Evolutionary conservation across 2,797 vertebrate species (phyloP).

Genomic region (Pangasius mekongensis): DNA sequence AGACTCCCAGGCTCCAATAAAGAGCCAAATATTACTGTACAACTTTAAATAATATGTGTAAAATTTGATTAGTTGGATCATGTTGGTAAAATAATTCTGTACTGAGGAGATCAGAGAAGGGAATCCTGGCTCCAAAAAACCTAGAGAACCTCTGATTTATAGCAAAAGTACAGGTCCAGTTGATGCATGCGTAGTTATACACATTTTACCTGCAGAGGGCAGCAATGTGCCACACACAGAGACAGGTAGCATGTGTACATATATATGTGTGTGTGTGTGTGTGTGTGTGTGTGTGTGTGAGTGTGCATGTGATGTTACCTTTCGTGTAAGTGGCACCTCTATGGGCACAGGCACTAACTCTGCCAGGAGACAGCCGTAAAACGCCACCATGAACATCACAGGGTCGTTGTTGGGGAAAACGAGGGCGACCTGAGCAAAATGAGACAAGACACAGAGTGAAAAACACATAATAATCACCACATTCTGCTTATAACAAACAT

Average conservation of each 20-base stretch:
- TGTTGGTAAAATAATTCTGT: neutral
- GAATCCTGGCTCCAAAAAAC: neutral
- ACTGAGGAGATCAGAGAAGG: neutral
- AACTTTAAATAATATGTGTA: neutral
- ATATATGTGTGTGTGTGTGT: neutral
- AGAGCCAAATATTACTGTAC: neutral
- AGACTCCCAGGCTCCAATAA: neutral
- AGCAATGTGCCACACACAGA: neutral
- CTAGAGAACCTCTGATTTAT: neutral
- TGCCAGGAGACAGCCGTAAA: constrained; percentile 94
- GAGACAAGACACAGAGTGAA: neutral
- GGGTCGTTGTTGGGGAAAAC: constrained; percentile 97
- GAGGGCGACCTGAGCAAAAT: constrained; percentile 84
- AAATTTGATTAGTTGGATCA: neutral
- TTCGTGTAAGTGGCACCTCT: constrained; percentile 93
- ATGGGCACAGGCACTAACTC: constrained; percentile 95
- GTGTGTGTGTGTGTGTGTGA: neutral
- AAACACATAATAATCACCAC: neutral
- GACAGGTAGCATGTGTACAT: neutral
- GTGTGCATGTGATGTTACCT: constrained; percentile 75
- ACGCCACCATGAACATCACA: constrained; percentile 96
- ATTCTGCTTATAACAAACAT: neutral
- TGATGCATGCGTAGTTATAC: neutral
- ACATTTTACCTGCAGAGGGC: constrained; percentile 14
- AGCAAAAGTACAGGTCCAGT: neutral